phyloP scores from a whole-genome alignment of 2,888 invertebrate species.

The Entomobrya multifasciata region DNA sequence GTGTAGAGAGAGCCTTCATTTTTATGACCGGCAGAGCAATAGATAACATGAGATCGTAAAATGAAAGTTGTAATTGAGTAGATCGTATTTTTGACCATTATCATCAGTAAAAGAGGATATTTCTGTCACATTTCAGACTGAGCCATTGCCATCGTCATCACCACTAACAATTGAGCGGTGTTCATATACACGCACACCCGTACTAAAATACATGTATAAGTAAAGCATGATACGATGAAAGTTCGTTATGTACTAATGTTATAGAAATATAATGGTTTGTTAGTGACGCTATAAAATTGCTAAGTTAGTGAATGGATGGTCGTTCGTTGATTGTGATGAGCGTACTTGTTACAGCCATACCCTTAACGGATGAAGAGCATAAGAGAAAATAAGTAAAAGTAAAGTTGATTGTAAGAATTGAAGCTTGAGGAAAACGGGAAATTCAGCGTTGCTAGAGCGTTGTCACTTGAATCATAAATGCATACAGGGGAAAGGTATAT shows the following conservation, averaged over 20 bases:
- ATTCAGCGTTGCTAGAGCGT: no score
- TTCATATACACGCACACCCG: background rate
- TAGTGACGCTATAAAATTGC: background rate
- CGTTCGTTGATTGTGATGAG: no score
- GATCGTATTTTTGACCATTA: conserved; percentile 66
- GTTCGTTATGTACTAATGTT: no score
- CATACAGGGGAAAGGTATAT: background rate
- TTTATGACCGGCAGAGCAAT: conserved; percentile 56
- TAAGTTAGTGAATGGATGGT: no score
- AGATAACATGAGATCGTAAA: conserved; percentile 63
- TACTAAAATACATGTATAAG: no score
- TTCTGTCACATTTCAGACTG: conserved; percentile 64
- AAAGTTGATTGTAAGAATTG: no score
- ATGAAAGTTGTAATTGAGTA: conserved; percentile 66
- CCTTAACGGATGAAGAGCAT: no score
- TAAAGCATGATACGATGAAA: no score
- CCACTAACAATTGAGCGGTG: background rate
- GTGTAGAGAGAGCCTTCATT: conserved; percentile 27
- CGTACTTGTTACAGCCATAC: no score
- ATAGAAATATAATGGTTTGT: background rate
- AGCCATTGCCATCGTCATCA: conserved; percentile 32
- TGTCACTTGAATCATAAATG: background rate
- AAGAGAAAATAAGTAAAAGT: no score
- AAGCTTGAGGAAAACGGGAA: no score
- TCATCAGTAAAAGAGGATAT: conserved; percentile 64